These are phyloP conservation scores for Tor tambroides DNA, from an alignment of 2,113 vertebrate species.

Conservation along the genomic window DNA sequence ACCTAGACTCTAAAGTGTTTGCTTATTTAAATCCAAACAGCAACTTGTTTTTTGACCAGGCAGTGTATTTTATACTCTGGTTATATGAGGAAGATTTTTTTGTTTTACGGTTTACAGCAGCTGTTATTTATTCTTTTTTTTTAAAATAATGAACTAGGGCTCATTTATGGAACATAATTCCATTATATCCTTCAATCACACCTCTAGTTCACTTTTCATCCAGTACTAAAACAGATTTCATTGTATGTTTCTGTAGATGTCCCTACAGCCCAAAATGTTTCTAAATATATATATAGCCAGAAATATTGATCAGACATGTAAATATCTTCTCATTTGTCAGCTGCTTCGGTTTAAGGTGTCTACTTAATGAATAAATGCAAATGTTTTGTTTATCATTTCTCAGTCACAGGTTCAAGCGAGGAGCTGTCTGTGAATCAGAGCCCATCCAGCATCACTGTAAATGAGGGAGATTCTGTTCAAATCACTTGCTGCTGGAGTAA, in stretches of 20 bases:
- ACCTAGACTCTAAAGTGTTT: no score
- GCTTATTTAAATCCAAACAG: no score
- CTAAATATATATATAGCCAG: not conserved
- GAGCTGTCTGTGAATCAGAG: conserved; percentile 23
- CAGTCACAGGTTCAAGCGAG: not conserved
- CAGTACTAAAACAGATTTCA: no score
- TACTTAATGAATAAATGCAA: not conserved
- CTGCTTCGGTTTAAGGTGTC: not conserved
- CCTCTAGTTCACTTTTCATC: no score
- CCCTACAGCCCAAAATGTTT: not conserved
- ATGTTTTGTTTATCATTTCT: not conserved
- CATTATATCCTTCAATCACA: no score
- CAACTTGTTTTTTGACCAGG: no score
- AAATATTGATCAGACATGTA: not conserved
- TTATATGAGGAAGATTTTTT: no score
- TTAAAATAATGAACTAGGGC: no score
- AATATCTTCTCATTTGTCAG: not conserved
- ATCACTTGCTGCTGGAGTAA: conserved; percentile 44
- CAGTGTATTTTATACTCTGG: no score
- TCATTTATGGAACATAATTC: no score
- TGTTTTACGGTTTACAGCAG: no score
- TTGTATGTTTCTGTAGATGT: not conserved
- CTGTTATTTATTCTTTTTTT: no score
- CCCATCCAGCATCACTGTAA: not conserved
- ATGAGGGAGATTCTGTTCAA: not conserved